These are phyloP conservation scores for Centropus unirufus DNA, from an alignment of 2,113 vertebrate species.

Conservation along the genomic window DNA sequence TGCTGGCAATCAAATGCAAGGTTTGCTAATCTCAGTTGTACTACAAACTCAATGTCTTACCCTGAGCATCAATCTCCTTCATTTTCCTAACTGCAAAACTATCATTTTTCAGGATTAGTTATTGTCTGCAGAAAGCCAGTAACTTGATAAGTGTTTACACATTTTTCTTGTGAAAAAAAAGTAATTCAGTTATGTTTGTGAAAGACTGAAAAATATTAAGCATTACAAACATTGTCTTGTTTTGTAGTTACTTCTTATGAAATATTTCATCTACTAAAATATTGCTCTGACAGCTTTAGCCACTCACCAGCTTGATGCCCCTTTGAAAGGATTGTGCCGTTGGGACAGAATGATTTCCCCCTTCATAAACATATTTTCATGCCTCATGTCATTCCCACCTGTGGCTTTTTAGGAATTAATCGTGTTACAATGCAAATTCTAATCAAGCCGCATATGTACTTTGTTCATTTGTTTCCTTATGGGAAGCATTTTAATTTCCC, in stretches of 20 bases:
- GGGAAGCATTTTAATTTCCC: conserved; percentile 64
- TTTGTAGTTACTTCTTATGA: neutral
- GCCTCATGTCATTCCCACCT: conserved; percentile 59
- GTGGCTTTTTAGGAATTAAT: conserved; percentile 66
- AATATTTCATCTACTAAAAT: neutral
- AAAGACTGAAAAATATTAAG: neutral
- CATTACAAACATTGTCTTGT: neutral
- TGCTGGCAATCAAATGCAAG: neutral
- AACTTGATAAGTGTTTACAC: neutral
- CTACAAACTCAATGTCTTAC: neutral
- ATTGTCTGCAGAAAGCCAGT: neutral
- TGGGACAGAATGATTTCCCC: conserved; percentile 24
- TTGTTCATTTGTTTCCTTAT: conserved; percentile 59
- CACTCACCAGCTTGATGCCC: neutral
- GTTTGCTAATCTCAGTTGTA: neutral
- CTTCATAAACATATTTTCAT: conserved; percentile 55
- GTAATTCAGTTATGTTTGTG: neutral
- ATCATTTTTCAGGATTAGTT: neutral
- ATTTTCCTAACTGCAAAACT: neutral
- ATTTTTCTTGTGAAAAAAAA: neutral
- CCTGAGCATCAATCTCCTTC: neutral
- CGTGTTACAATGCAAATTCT: conserved; percentile 56
- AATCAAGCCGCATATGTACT: conserved; percentile 55
- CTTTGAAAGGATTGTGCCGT: neutral
- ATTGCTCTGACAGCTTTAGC: neutral